A percentile compares a stretch with the other conserved stretches of the same genome.
phyloP scores from a whole-genome alignment of 64 coral and sea anemone genomes.

The Montipora capricornis region DNA sequence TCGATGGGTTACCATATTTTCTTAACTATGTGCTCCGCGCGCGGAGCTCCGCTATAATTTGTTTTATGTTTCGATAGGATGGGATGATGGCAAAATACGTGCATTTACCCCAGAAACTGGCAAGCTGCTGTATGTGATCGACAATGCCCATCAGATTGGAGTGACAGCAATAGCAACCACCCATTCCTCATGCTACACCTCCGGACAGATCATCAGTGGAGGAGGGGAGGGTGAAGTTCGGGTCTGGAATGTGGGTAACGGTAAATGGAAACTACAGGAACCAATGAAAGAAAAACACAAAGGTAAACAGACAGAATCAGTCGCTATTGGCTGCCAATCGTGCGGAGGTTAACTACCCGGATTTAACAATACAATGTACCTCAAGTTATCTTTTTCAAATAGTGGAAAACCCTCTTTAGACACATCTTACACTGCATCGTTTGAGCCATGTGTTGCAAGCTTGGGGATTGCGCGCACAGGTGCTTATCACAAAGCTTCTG shows the following conservation, averaged over 20 bases:
- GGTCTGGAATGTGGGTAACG: constrained; percentile 54
- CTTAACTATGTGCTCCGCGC: too few relatives aligned
- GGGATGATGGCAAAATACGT: constrained; percentile 95
- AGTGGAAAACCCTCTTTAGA: too few relatives aligned
- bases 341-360: too few relatives aligned
- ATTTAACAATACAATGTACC: too few relatives aligned
- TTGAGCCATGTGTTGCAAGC: too few relatives aligned
- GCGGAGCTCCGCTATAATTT: neutral
- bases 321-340: too few relatives aligned
- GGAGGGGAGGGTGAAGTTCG: constrained; percentile 98
- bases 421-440: too few relatives aligned
- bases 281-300: constrained; percentile 90
- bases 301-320: constrained; percentile 41
- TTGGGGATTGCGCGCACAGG: neutral
- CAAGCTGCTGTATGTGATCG: constrained; percentile 66
- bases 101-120: constrained; percentile 81
- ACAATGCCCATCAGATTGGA: constrained; percentile 88
- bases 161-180: constrained; percentile 87
- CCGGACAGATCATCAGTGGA: constrained; percentile 80
- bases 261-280: constrained; percentile 30
- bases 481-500: too few relatives aligned
- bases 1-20: too few relatives aligned
- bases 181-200: constrained; percentile 18
- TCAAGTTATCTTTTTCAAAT: too few relatives aligned
- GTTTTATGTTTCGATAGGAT: constrained; percentile 49